Percentiles rank a stretch among this genome's conserved stretches.
These are phyloP conservation scores for Oncorhynchus mykiss DNA, from an alignment of 2,113 vertebrate genomes.

Conservation along the genomic window DNA sequence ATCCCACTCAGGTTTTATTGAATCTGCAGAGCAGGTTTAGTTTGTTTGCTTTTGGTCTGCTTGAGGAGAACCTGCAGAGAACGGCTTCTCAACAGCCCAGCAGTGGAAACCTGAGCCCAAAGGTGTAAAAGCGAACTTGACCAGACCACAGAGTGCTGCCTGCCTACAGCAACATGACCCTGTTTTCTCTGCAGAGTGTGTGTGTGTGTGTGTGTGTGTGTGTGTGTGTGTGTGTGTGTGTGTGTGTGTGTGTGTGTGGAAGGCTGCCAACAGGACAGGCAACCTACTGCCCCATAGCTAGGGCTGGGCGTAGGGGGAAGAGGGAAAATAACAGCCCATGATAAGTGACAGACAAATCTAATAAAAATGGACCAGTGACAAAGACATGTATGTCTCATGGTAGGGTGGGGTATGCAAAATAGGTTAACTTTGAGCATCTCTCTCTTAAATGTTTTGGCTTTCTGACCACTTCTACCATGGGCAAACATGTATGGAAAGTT, in stretches of 20 bases:
- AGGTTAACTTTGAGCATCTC: no score
- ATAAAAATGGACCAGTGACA: slow-evolving; percentile 26
- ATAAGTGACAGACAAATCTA: slow-evolving; percentile 42
- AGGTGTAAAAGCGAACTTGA: slow-evolving; percentile 21
- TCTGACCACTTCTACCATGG: no score
- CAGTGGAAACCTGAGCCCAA: slow-evolving; percentile 25
- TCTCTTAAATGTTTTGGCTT: no score
- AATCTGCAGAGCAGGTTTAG: slow-evolving; percentile 3
- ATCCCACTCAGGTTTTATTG: slow-evolving; percentile 4
- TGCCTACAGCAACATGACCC: slow-evolving; percentile 12
- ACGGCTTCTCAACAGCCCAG: not conserved
- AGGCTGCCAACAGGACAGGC: slow-evolving; percentile 36
- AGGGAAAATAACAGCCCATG: slow-evolving; percentile 35
- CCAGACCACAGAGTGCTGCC: slow-evolving; percentile 1
- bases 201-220: no score
- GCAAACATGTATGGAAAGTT: not conserved
- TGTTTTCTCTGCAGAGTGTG: not conserved
- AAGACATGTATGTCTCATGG: no score
- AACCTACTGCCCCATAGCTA: slow-evolving; percentile 35
- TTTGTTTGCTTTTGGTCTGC: slow-evolving; percentile 23
- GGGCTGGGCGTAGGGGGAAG: slow-evolving; percentile 25
- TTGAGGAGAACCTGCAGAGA: not conserved
- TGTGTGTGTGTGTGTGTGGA: not conserved
- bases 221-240: no score
- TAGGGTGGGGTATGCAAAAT: no score